Base-by-base conservation (phyloP, 2,797 vertebrate species). In the Tenualosa thibaudeaui region DNA sequence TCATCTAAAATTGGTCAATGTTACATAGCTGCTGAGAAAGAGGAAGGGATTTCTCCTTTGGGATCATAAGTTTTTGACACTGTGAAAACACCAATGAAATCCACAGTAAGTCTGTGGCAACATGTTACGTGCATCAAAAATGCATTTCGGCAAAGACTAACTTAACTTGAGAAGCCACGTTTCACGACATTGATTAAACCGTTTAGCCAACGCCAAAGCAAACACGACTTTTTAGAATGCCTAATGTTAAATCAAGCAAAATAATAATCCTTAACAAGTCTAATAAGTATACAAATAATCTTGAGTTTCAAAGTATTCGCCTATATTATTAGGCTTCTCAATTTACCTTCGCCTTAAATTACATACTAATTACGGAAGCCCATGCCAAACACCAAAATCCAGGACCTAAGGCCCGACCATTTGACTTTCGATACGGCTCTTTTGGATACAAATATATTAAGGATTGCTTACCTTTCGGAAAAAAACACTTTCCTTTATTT, bases 391-490 rank as follows among this genome's bases (percentile, higher is more conserved):
- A 78, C 40, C 17, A 78, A 78, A 78, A 78, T 46, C 5, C 71
- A 78, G 71, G 71, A 78, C 37, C 40, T 71, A 40, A 46, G 71
- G 71, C 71, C 71, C 46, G 40, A 78, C 40, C 71, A 78, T 78
- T 78, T 78, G 81, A 87, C 89, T 89, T 86, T 83, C 50, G 40
- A n/a, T 22, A 78, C 86, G 40, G 87, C 87, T 65, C 58, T 24
- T 7, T 54, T 22, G 1, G 37, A n/a, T 19, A 40, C 10, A 22
- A 3, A 0, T 15, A 6, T 19, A 78, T 46, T 49, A 68, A 49
- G 19, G 15, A 1, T 81, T 86, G 85, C 92, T 94, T 93, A 96
- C 95, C 95, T 95, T 92, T 94, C 90, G 68, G 86, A 91, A 85
- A 86, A 86, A 88, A 89, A 90, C 89, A 92, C 89, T 90, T 90